Evolutionary conservation across 2,113 vertebrate genomes (phyloP), one percentile per base, ranked within the genome.

Genomic region (Anarhynchus alexandrinus): DNA sequence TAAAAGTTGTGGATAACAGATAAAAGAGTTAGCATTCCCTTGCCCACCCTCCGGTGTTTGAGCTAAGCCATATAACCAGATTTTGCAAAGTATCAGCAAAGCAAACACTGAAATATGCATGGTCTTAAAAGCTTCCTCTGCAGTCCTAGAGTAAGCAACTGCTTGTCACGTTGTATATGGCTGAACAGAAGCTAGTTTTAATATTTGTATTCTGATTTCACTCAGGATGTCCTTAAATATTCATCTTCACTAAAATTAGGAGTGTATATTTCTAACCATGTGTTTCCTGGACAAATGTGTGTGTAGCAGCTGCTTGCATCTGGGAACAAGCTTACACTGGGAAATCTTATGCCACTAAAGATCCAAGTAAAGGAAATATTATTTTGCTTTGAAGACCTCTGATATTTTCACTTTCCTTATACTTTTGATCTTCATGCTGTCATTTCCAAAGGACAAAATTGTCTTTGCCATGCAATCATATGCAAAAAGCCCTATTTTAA

Each of bases 201-300:
- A 86, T 43, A 82, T 94, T 94, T 89, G 72, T 86, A 91, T 94
- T 96, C 83, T 45, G 65, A 89, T 88, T 97, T 96, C 80, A 62
- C 65, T 84, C 77, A 91, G 72, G 79, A 86, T 90, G 67, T 36
- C 74, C 85, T 96, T 94, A 96, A 95, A 93, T 96, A 97, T 38
- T 96, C 19, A 84, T 96, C 72, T 84, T 89, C 22, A 32, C 93
- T 94, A 95, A 95, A 95, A 94, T 96, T 91, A 95, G 88, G 52
- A 91, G 73, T 82, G 73, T 94, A 13, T 83, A 81, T 96, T 94
- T 96, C 95, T 92, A 94, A 79, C 57, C 73, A 72, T 58, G 57
- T 86, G 69, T 96, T 93, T 95, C 77, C 83, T 97, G 88, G 77
- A 82, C 26, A 79, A 90, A 83, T 89, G 72, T 3, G 1, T 51